These are phyloP conservation scores for Acrocephalus scirpaceus DNA, from an alignment of 2,797 vertebrate species.

Conservation along the genomic window DNA sequence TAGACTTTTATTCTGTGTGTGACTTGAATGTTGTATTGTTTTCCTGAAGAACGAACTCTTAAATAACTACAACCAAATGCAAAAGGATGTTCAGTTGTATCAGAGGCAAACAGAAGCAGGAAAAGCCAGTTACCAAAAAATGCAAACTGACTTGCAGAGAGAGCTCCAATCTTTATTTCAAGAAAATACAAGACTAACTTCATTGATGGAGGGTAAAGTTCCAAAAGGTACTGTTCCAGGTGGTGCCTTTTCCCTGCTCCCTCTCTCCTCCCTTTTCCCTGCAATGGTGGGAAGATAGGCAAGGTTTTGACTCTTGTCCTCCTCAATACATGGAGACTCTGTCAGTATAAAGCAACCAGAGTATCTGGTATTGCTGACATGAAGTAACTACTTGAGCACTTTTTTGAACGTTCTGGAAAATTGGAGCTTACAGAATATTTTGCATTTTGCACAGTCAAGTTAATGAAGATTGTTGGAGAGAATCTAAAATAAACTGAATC, in stretches of 20 bases:
- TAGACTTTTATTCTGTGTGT: neutral
- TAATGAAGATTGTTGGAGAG: neutral
- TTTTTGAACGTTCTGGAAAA: neutral
- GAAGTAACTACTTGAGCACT: neutral
- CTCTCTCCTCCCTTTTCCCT: neutral
- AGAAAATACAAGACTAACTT: constrained; percentile 85
- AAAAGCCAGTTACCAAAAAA: constrained; percentile 69
- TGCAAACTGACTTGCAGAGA: constrained; percentile 79
- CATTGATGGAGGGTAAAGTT: constrained; percentile 85
- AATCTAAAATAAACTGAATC: neutral
- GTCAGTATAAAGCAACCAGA: neutral
- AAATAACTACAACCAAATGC: constrained; percentile 63
- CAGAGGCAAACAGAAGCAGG: constrained; percentile 71
- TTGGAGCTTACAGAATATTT: accelerated
- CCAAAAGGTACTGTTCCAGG: constrained; percentile 82
- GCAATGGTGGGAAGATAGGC: no score
- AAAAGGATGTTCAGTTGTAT: constrained; percentile 67
- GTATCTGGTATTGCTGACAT: neutral
- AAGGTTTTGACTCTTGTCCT: neutral
- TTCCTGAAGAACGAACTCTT: constrained; percentile 68
- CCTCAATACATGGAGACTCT: neutral
- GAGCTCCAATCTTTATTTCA: constrained; percentile 80
- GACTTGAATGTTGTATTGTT: neutral
- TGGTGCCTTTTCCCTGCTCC: neutral
- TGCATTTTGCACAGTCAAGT: neutral